phyloP scores from a whole-genome alignment of 1,140 invertebrate genomes.

The Medauroidea extradentata region DNA sequence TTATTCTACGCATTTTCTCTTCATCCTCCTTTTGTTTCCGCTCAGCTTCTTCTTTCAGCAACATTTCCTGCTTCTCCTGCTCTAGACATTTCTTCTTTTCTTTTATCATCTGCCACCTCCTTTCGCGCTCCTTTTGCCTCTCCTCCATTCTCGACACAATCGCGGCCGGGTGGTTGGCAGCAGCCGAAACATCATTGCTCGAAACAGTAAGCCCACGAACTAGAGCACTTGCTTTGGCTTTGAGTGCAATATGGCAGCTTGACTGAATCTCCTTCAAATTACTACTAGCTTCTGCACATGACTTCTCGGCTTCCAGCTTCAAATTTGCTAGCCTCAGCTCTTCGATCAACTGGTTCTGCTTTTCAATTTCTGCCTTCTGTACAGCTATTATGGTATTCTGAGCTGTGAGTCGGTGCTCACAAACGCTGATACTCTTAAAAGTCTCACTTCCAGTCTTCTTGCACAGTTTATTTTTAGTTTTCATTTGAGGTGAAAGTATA shows the following conservation, averaged over 20 bases:
- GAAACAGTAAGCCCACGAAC: background rate
- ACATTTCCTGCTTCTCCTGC: background rate
- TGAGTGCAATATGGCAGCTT: background rate
- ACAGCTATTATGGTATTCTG: slow-evolving; percentile 4
- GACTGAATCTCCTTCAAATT: background rate
- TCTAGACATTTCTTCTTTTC: background rate
- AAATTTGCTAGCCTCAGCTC: slow-evolving; percentile 1
- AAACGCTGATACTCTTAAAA: background rate
- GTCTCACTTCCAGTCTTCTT: too few species aligned
- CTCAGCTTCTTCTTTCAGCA: background rate
- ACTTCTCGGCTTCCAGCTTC: background rate
- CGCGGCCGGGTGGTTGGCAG: too few species aligned
- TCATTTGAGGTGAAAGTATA: too few species aligned
- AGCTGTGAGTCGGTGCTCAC: background rate
- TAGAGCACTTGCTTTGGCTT: background rate
- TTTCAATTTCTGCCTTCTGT: slow-evolving; percentile 2
- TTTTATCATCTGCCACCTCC: slow-evolving; percentile 1
- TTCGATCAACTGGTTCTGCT: slow-evolving; percentile 2
- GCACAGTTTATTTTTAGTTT: too few species aligned
- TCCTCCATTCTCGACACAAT: background rate
- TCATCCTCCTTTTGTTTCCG: background rate
- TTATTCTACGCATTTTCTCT: background rate
- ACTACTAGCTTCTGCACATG: background rate
- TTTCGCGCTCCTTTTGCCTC: background rate
- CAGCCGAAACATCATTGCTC: background rate